Base-by-base conservation (phyloP, 2,888 invertebrate species). In the Lasioglossum marginatum region DNA sequence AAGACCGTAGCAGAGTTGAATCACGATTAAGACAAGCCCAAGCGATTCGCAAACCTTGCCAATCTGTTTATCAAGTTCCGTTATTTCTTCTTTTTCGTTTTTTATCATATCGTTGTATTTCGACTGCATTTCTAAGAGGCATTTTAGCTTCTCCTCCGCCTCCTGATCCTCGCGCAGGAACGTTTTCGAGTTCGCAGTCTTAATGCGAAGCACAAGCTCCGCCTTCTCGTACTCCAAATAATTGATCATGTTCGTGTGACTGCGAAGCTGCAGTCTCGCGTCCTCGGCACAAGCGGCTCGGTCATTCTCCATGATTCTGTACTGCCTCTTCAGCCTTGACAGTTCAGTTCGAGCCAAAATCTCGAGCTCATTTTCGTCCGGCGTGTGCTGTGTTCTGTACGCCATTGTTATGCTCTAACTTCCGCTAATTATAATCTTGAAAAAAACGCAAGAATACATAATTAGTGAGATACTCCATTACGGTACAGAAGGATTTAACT, bases 241-340 rank as follows among this genome's bases (percentile, higher is more conserved):
- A 37, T 95, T 95, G 86, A 97, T 96, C 88, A 97, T 96, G 92
- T 96, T 96, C 90, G 96, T 95, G 93, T 97, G 97, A 93, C 96
- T 96, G 77, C 96, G 95, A 40, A 97, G 95, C 86, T 97, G 96
- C 10, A 97, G 96, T 90, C 97, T 97, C 40, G 97, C 97, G 92
- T 97, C 97, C 92, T 97, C 97, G 79, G 96, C 96, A 92, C 97
- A 98, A 0, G 97, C 96, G 19, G 96, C 96, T 2, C 97, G 96
- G 94, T 98, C 98, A 85, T 97, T 97, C 94, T 98, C 98, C 97
- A 98, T 98, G 90, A 98, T 97, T 31, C 98, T 96, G 70, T 97
- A 97, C 96, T 98, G 98, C 92, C 98, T 96, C 91, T 97, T 97
- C 68, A 99, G 95, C 87, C 98, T 97, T 31, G 97, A 96, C 92